These are phyloP conservation scores for Ischnus inquisitorius DNA, from an alignment of 2,888 invertebrate genomes.

Conservation along the genomic window DNA sequence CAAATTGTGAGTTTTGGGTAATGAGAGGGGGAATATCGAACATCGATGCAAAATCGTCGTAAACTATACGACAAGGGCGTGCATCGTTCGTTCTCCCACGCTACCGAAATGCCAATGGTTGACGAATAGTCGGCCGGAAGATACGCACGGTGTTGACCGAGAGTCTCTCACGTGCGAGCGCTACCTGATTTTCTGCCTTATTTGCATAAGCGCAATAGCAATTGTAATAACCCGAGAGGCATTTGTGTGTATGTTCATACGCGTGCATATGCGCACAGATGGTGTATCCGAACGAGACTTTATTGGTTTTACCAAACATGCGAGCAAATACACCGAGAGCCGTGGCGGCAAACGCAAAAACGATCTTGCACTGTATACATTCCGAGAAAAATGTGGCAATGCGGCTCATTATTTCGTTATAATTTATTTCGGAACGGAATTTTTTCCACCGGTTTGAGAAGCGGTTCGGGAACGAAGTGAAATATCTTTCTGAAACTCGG, in stretches of 20 bases:
- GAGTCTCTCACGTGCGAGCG: neutral
- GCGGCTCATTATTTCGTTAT: neutral
- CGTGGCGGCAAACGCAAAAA: conserved; percentile 11
- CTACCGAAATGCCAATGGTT: conserved; percentile 1
- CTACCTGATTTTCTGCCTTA: neutral
- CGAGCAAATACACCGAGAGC: neutral
- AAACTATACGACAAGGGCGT: neutral
- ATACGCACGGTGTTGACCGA: neutral
- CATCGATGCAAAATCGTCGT: conserved; percentile 14
- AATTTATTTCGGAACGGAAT: neutral
- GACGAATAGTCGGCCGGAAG: too few species aligned
- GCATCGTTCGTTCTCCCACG: neutral
- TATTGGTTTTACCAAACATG: neutral
- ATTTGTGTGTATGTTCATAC: neutral
- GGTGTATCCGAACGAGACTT: neutral
- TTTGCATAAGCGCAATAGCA: neutral
- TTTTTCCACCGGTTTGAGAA: neutral
- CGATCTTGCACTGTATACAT: conserved; percentile 1
- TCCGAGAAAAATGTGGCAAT: neutral
- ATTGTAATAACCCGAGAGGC: neutral
- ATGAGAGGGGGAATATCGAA: conserved; percentile 36
- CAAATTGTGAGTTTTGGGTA: conserved; percentile 21
- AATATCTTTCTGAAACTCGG: neutral
- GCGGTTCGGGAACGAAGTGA: neutral
- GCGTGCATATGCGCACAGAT: neutral